phyloP scores from a whole-genome alignment of 2,888 invertebrate genomes.

The Tubulanus polymorphus region DNA sequence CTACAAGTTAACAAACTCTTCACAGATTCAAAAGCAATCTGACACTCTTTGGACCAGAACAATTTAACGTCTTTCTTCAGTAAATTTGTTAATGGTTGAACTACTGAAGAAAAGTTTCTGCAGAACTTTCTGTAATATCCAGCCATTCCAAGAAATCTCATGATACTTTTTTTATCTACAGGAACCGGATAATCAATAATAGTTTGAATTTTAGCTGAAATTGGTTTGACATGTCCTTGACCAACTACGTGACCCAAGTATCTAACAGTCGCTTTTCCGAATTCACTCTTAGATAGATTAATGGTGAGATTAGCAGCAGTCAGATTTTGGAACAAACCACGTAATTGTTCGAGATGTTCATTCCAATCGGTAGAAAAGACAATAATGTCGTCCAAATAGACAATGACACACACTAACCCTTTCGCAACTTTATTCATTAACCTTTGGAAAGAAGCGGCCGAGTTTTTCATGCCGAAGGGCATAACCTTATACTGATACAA shows the following conservation, averaged over 20 bases:
- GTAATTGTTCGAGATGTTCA: conserved; percentile 15
- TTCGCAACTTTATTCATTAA: conserved; percentile 2
- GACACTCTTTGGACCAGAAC: too few species aligned
- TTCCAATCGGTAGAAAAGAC: conserved; percentile 11
- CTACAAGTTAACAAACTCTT: too few species aligned
- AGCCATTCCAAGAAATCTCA: conserved; percentile 18
- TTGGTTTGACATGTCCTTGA: conserved; percentile 5
- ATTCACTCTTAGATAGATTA: conserved; percentile 14
- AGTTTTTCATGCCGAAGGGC: conserved; percentile 19
- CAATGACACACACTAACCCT: neutral
- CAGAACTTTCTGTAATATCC: conserved; percentile 14
- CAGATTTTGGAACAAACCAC: neutral
- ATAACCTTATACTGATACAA: conserved; percentile 12
- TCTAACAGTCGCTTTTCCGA: conserved; percentile 1
- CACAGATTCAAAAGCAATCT: too few species aligned
- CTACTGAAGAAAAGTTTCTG: conserved; percentile 19
- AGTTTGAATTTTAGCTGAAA: conserved; percentile 10
- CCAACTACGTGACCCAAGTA: conserved; percentile 14
- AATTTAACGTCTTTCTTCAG: too few species aligned
- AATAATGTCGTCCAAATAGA: conserved; percentile 9
- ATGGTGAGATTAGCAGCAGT: conserved; percentile 17
- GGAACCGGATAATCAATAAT: conserved; percentile 15
- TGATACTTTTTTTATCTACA: conserved; percentile 13
- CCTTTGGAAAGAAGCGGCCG: conserved; percentile 15
- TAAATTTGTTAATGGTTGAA: too few species aligned